phyloP scores from a whole-genome alignment of 2,888 invertebrate genomes.

The Nysson spinosus region DNA sequence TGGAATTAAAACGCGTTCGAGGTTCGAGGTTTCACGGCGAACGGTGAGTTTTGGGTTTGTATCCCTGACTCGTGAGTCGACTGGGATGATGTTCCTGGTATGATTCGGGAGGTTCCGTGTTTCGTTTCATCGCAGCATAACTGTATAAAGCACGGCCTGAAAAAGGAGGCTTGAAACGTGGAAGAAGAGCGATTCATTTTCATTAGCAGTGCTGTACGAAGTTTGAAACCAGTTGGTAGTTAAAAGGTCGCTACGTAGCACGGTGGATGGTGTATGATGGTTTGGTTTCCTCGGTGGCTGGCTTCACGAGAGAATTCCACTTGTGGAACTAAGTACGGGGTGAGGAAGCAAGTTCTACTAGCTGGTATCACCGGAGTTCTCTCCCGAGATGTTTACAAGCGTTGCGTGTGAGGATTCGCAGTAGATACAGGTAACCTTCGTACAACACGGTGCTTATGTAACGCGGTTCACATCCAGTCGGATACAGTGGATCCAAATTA shows the following conservation, averaged over 20 bases:
- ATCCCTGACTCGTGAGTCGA: no score
- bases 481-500: no score
- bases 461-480: no score
- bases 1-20: no score
- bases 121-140: slow-evolving; percentile 50
- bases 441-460: no score
- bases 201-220: slow-evolving; percentile 54
- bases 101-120: slow-evolving; percentile 44
- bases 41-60: no score
- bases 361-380: slow-evolving; percentile 41
- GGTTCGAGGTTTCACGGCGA: no score
- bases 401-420: slow-evolving; percentile 7
- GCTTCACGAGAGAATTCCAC: slow-evolving; percentile 57
- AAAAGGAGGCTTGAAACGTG: slow-evolving; percentile 38
- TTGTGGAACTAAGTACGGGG: slow-evolving; percentile 47
- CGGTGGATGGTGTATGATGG: slow-evolving; percentile 20
- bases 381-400: slow-evolving; percentile 23
- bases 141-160: slow-evolving; percentile 25
- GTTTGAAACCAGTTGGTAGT: slow-evolving; percentile 30
- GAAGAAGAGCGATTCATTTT: slow-evolving; percentile 62
- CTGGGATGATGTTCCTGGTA: no score
- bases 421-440: no score
- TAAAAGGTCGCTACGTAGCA: slow-evolving; percentile 15
- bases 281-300: slow-evolving; percentile 23
- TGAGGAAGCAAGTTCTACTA: slow-evolving; percentile 39